Conservation (phyloP, 2,888 invertebrate species). For the Sylvicola cinctus region DNA sequence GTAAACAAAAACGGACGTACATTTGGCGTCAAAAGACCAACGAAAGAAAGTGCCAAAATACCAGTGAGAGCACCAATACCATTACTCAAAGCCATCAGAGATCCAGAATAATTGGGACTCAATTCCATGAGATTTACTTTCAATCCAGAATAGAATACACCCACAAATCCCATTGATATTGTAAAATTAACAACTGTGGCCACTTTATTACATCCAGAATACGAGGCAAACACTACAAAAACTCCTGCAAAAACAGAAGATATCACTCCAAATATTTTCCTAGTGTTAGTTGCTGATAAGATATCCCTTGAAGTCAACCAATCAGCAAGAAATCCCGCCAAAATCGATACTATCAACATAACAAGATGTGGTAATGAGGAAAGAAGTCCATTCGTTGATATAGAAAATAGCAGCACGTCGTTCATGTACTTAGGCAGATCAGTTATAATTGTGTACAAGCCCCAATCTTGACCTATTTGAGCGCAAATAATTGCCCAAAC, state of each 20-base stretch:
- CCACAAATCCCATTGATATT: slow-evolving; percentile 47
- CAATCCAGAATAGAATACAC: slow-evolving; percentile 48
- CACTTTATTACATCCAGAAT: slow-evolving; percentile 44
- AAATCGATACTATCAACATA: slow-evolving; percentile 37
- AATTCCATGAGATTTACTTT: slow-evolving; percentile 46
- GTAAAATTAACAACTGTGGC: slow-evolving; percentile 40
- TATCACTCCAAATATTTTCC: slow-evolving; percentile 45
- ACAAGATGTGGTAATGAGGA: slow-evolving; percentile 38
- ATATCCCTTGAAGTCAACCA: slow-evolving; percentile 37
- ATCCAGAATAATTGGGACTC: slow-evolving; percentile 43
- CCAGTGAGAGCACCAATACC: slow-evolving; percentile 53
- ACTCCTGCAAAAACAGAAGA: slow-evolving; percentile 46
- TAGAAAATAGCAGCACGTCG: slow-evolving; percentile 36
- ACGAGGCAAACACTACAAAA: slow-evolving; percentile 44
- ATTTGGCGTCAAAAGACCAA: slow-evolving; percentile 41
- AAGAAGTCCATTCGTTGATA: slow-evolving; percentile 35
- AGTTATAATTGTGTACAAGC: slow-evolving; percentile 41
- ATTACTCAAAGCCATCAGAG: slow-evolving; percentile 45
- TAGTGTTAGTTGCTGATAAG: slow-evolving; percentile 31
- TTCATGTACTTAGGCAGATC: slow-evolving; percentile 42
- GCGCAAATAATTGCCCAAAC: slow-evolving; percentile 56
- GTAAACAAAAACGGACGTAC: too few relatives aligned
- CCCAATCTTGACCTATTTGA: slow-evolving; percentile 46
- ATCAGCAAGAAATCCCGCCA: slow-evolving; percentile 45
- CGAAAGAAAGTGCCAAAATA: slow-evolving; percentile 44